Evolutionary conservation across 64 coral and sea anemone genomes (phyloP).

Genomic region (Porites australiensis): DNA sequence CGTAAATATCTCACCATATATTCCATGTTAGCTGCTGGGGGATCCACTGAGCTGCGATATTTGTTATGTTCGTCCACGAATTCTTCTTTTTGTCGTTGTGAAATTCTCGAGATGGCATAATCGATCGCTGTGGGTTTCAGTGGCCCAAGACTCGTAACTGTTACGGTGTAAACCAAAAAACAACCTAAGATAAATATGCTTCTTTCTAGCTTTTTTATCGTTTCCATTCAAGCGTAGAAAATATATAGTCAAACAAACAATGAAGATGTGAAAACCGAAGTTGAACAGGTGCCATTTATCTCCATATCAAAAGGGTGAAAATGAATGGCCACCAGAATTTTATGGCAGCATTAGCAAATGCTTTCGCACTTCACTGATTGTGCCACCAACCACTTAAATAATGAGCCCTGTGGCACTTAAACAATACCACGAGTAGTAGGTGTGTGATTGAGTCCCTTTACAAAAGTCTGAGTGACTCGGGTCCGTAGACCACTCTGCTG

Average conservation of each 20-base stretch:
- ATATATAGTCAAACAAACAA: not conserved
- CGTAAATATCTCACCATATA: constrained; percentile 59
- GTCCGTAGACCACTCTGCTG: too few species aligned
- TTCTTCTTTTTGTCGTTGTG: constrained; percentile 43
- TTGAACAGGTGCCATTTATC: not conserved
- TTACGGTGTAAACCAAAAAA: not conserved
- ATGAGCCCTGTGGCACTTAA: not conserved
- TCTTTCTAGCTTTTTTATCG: not conserved
- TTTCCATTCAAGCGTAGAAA: not conserved
- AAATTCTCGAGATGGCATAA: constrained; percentile 31
- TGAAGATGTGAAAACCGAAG: not conserved
- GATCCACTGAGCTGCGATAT: constrained; percentile 52
- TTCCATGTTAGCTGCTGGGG: constrained; percentile 76
- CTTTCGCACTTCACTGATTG: not conserved
- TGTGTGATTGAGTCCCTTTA: too few species aligned
- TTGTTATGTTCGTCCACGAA: constrained; percentile 74
- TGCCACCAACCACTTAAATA: constrained; percentile 5
- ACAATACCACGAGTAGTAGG: too few species aligned
- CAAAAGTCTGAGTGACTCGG: too few species aligned
- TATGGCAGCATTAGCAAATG: constrained; percentile 14
- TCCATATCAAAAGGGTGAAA: not conserved
- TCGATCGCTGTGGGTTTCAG: constrained; percentile 18
- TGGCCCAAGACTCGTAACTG: not conserved
- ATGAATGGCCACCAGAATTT: constrained; percentile 12
- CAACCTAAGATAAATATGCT: not conserved